A percentile compares a stretch with the other conserved stretches of the same genome.
Evolutionary conservation across 2,113 vertebrate genomes (phyloP).

Genomic region (Gnathonemus longibarbis): DNA sequence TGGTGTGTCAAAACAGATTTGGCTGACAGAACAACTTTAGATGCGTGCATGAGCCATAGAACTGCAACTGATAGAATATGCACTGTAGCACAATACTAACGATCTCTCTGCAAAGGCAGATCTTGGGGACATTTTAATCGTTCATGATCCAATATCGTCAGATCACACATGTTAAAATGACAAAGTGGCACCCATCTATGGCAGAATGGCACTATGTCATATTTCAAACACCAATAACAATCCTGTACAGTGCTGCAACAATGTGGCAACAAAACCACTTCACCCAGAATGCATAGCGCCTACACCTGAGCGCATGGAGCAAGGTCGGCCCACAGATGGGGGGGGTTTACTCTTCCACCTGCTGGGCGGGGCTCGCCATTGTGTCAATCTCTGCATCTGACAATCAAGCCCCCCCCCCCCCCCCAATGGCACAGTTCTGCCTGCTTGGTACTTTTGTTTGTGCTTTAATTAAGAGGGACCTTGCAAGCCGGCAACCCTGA

Average conservation of each 20-base stretch:
- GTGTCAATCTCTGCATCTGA: not conserved
- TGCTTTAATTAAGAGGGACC: slow-evolving; percentile 90
- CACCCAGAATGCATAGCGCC: slow-evolving; percentile 30
- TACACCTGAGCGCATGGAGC: slow-evolving; percentile 4
- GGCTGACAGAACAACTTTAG: not conserved
- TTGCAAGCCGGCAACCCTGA: slow-evolving; percentile 78
- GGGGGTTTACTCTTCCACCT: not conserved
- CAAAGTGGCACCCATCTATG: too few species aligned
- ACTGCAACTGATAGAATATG: not conserved
- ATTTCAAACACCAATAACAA: slow-evolving; percentile 28
- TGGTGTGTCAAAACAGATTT: not conserved
- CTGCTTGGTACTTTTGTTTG: slow-evolving; percentile 86
- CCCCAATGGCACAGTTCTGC: slow-evolving; percentile 74
- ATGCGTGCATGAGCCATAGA: not conserved
- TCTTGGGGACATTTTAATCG: not conserved
- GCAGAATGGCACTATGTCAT: slow-evolving; percentile 12
- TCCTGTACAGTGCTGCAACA: slow-evolving; percentile 26
- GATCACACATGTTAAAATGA: not conserved
- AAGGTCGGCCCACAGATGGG: slow-evolving; percentile 48
- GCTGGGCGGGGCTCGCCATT: not conserved
- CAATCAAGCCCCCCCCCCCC: not conserved
- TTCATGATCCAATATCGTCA: not conserved
- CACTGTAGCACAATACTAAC: not conserved
- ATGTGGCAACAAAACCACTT: slow-evolving; percentile 34
- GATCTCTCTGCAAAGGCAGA: not conserved